Conservation (phyloP, 2,797 vertebrate species). For the Pseudocheirus occidentalis region DNA sequence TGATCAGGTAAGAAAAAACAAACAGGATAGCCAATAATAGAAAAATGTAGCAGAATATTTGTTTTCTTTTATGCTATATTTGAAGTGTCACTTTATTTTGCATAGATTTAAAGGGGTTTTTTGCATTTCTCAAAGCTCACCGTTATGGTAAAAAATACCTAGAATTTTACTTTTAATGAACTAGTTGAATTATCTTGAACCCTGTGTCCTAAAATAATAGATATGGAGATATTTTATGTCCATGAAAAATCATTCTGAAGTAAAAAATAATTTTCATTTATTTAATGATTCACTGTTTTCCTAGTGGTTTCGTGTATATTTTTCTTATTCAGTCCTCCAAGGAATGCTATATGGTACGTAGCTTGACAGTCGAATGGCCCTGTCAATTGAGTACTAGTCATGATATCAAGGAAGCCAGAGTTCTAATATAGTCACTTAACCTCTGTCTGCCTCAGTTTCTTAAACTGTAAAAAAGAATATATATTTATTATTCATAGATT, state of each 20-base stretch:
- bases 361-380: not conserved
- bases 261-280: not conserved
- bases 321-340: not conserved
- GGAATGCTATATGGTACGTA: not conserved
- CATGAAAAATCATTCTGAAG: not conserved
- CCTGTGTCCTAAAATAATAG: constrained; percentile 26
- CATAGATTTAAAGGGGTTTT: constrained; percentile 74
- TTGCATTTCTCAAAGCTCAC: constrained; percentile 70
- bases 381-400: not conserved
- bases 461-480: not conserved
- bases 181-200: not conserved
- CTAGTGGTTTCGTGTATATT: not conserved
- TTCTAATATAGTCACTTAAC: not conserved
- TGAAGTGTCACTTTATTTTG: constrained; percentile 68
- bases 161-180: constrained; percentile 22
- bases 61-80: constrained; percentile 77
- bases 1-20: constrained; percentile 54
- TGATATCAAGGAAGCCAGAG: not conserved
- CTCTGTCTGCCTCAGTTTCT: not conserved
- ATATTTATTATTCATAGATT: not conserved
- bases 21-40: constrained; percentile 75
- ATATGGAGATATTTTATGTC: not conserved
- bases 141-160: constrained; percentile 59
- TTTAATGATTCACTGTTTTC: not conserved
- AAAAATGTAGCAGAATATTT: constrained; percentile 53